Conservation (phyloP, 2,888 invertebrate genomes). For the Drosophila cognata region DNA sequence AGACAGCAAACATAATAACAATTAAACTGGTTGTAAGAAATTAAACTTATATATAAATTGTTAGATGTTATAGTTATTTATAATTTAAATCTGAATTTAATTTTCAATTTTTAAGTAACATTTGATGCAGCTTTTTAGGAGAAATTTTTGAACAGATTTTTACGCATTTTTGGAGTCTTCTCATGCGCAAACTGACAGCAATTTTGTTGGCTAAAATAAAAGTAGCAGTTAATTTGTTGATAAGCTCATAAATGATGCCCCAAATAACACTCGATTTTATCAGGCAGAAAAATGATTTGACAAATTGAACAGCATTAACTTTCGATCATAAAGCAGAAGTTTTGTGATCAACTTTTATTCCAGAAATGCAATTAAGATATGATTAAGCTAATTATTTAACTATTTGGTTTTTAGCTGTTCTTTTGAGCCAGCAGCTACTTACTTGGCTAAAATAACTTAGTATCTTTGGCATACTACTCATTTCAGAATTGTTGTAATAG, state of each 20-base stretch:
- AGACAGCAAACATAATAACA: not conserved
- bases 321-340: not conserved
- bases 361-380: not conserved
- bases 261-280: not conserved
- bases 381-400: not conserved
- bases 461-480: not conserved
- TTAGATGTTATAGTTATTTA: no score
- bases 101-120: no score
- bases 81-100: no score
- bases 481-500: not conserved
- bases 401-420: not conserved
- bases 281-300: not conserved
- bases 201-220: not conserved
- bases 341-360: not conserved
- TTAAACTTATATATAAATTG: no score
- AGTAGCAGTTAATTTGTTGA: not conserved
- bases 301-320: not conserved
- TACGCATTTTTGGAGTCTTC: not conserved
- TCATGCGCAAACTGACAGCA: not conserved
- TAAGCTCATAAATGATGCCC: not conserved
- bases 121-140: no score
- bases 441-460: not conserved
- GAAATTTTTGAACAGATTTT: not conserved
- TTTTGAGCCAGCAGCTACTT: not conserved
- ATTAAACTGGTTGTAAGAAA: not conserved